These are phyloP conservation scores for Trypoxylus dichotomus DNA, from an alignment of 1,140 invertebrate species.

Conservation along the genomic window DNA sequence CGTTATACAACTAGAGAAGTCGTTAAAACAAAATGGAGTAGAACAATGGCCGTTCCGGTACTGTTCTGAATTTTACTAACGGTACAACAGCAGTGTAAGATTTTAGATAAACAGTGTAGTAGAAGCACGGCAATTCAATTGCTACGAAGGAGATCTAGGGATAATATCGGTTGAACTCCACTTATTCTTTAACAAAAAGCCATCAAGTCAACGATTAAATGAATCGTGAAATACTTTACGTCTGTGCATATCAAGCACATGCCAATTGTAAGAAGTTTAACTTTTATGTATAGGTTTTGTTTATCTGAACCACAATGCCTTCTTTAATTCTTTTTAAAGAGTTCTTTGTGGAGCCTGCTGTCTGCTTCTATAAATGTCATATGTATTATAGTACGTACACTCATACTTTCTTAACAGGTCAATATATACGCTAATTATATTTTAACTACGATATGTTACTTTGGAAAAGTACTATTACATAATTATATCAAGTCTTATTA, in stretches of 20 bases:
- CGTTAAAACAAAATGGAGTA: neutral
- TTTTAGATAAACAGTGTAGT: slow-evolving; percentile 10
- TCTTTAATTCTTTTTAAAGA: neutral
- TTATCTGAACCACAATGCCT: neutral
- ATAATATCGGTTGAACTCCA: neutral
- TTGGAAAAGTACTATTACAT: too few relatives aligned
- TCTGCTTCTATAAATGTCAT: neutral
- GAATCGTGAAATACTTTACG: neutral
- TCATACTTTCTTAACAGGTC: too few relatives aligned
- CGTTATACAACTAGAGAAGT: neutral
- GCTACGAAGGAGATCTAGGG: neutral
- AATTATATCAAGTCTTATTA: too few relatives aligned
- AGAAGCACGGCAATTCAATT: neutral
- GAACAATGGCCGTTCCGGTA: neutral
- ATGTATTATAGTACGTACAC: too few relatives aligned
- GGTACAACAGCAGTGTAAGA: slow-evolving; percentile 7
- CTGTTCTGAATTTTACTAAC: slow-evolving; percentile 2
- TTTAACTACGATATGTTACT: neutral
- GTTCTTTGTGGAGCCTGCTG: neutral
- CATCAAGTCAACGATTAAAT: slow-evolving; percentile 2
- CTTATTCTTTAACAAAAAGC: neutral
- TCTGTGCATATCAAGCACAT: slow-evolving; percentile 1
- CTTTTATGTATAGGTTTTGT: neutral
- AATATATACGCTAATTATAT: too few relatives aligned
- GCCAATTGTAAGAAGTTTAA: neutral